Conservation (phyloP, 2,888 invertebrate genomes). For the Latrodectus hesperus region DNA sequence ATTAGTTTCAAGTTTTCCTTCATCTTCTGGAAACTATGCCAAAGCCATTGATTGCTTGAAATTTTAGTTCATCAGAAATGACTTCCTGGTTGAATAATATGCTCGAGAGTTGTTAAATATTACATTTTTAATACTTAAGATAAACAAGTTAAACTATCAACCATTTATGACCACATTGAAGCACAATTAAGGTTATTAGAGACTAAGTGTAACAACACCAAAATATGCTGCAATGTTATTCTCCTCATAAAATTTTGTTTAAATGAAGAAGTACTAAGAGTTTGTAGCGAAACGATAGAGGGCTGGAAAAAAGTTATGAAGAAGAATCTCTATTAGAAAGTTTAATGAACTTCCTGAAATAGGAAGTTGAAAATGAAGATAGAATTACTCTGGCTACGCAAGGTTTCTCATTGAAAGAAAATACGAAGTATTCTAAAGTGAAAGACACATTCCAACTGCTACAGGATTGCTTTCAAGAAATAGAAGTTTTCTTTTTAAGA, state of each 20-base stretch:
- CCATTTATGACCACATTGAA: no score
- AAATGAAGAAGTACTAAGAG: neutral
- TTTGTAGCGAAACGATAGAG: neutral
- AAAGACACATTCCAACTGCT: neutral
- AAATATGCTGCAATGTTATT: neutral
- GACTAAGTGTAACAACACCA: no score
- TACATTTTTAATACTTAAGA: neutral
- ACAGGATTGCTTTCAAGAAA: neutral
- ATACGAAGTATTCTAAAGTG: neutral
- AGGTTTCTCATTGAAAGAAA: neutral
- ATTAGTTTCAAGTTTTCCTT: neutral
- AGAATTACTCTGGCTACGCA: neutral
- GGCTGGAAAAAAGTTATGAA: neutral
- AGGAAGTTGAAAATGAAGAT: constrained; percentile 7
- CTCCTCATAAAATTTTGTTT: constrained; percentile 13
- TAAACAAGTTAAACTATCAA: neutral
- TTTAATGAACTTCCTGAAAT: constrained; percentile 7
- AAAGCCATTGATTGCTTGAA: no score
- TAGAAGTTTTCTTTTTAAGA: neutral
- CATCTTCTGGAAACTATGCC: no score
- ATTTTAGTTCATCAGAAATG: no score
- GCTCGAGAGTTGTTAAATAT: no score
- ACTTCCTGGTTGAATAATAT: no score
- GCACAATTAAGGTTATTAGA: no score
- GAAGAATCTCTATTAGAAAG: constrained; percentile 4